Percentiles rank a stretch among this genome's conserved stretches.
These are phyloP conservation scores for Falco columbarius DNA, from an alignment of 2,797 vertebrate genomes.

Conservation along the genomic window DNA sequence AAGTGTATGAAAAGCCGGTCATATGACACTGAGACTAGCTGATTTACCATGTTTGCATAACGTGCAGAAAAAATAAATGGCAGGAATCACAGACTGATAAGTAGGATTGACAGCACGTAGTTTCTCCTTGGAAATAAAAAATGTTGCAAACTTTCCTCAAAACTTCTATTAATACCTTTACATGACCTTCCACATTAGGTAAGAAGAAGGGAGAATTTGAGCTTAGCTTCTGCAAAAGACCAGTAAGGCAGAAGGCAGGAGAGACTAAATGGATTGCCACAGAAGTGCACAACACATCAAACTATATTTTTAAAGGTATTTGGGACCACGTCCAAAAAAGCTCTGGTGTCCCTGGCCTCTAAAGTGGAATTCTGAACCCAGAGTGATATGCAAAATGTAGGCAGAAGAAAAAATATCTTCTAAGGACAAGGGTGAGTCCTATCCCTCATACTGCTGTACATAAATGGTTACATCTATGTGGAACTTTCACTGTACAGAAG, in stretches of 20 bases:
- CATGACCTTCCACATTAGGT: not conserved
- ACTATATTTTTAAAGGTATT: not conserved
- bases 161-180: not conserved
- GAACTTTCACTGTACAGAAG: not conserved
- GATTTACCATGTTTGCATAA: not conserved
- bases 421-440: not conserved
- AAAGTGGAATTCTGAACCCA: not conserved
- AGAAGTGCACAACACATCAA: not conserved
- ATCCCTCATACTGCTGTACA: not conserved
- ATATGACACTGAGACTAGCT: not conserved
- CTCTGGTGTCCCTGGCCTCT: not conserved
- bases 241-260: not conserved
- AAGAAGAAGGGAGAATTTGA: not conserved
- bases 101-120: fast-evolving
- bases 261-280: not conserved
- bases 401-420: not conserved
- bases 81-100: not conserved
- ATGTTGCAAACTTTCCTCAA: not conserved
- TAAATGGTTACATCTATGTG: not conserved
- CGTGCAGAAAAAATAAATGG: not conserved
- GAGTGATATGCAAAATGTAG: not conserved
- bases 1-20: not conserved
- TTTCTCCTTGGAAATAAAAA: not conserved
- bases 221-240: not conserved
- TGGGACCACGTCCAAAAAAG: not conserved